Base-by-base conservation (phyloP, 2,888 invertebrate species). In the Cistogaster globosa region DNA sequence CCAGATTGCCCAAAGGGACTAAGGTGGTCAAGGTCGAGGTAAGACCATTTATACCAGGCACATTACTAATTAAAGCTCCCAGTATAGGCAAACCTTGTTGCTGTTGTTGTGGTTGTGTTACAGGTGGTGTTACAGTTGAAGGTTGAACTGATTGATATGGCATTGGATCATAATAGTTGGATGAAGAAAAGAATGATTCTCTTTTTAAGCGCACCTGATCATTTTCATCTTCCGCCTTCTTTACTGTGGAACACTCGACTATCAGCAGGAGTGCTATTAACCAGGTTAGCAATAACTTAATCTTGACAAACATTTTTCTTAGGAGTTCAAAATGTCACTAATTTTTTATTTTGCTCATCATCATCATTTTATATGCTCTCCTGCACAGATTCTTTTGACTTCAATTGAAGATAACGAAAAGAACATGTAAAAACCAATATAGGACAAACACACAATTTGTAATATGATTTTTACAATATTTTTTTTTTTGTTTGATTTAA, bases 1-100 rank as follows among this genome's bases (percentile, higher is more conserved):
- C 71, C 3, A 86, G 12, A 60, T 65, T 79, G 16, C 84, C 84
- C 26, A 85, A 69, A 16, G 78, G 82, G 6, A 82, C 42, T 51
- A 85, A 65, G 8, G 84, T 78, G 0, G 83, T 76, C 16, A 82
- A 20, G 0, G 82, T 76, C 7, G 72, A 83, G 11, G 26, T 42
- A 2, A 81, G 36, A 7, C 86, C 84, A 63, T 65, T 79, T 14
- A 79, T 18, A 18, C 75, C 81, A n/a, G 88, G 89, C 36, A 90
- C 72, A 18, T 87, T 89, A 6, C 89, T 87, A 7, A 91, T 58
- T 63, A 90, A 81, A 5, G 90, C 88, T 5, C 90, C 90, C 14
- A 91, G 83, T 57, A 90, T 83, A 22, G 90, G 90, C 58, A 90
- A 36, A 72, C 88, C 86, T 3, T 88, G 87, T n/a, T 75, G 55